Evolutionary conservation across 2,888 invertebrate species (phyloP), one percentile per base, ranked within the genome.

Genomic region (Schizaphis graminum): DNA sequence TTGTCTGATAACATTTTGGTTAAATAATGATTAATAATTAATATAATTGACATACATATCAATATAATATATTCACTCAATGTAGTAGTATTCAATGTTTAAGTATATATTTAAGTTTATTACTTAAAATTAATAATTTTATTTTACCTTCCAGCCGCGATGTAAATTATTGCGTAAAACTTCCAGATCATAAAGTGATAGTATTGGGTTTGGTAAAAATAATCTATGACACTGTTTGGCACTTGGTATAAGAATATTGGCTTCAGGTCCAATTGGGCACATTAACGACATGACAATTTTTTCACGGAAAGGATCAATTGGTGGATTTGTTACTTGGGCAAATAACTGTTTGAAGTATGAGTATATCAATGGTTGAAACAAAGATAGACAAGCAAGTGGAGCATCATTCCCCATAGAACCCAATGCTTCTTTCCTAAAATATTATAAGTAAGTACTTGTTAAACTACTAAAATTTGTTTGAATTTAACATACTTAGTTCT

Each of bases 331-430:
- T 95, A 97, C 98, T 97, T 99, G 99, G 67, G 99, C 99, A 96
- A 99, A 99, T 89, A 99, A 96, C 96, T 99, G 99, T 96, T 99
- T 99, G 97, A 99, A 99, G 96, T 99, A 99, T 95, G 98, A 98
- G 96, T 99, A 99, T 3, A 98, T 97, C 94, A 99, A 96, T 21
- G 99, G 99, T 96, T 99, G 98, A 96, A 98, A 99, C 96, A 97
- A 97, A 1, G 99, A 99, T 53, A 99, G 97, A 95, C 99, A 99
- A 21, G 99, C 99, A 95, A 99, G 96, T 0, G 99, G 99, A 0
- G 98, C 98, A 96, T 99, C 99, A 96, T 99, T 99, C 94, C 99
- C 99, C 99, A 99, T 99, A 56, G 99, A 99, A 93, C 99, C 99
- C 47, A 99, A 96, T 1, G 99, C 98, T 96, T 99, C 99, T 96